Evolutionary conservation across 2,113 vertebrate species (phyloP), one percentile per base, ranked within the genome.

Genomic region (Zapus hudsonius): DNA sequence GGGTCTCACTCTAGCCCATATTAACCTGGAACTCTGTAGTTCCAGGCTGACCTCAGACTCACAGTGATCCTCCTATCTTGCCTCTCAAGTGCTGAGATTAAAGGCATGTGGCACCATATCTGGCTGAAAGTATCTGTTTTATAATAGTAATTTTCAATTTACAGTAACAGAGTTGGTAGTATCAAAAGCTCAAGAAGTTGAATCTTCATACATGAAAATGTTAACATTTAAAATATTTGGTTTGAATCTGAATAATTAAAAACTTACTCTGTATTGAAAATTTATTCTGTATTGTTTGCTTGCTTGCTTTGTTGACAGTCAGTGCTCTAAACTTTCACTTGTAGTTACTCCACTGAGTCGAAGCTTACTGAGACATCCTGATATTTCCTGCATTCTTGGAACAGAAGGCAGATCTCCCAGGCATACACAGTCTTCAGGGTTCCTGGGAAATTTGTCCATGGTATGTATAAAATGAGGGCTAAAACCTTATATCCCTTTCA

Each of bases 311-410:
- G 78, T 84, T 84, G 20, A 61, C 94, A 31, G 25, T 88, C 27
- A 69, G 0, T 86, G 76, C 29, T 94, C 27, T 91, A 74, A 84
- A 47, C 67, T 76, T 33, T 86, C 63, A 0, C 94, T 96, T 93
- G n/a, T 91, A 98, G 98, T 97, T 96, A 96, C 98, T 82, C 96
- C 98, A 90, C 93, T 96, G 8, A 91, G 42, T 83, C 97, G 97
- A 94, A 98, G 96, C 89, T 95, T 97, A 44, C 67, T 97, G 31
- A 98, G 96, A 90, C 98, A 98, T 17, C 97, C 98, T 74, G 98
- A 99, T 80, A 57, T 98, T 76, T 98, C 98, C 73, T 90, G 97
- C 78, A 97, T 98, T 95, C 87, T 98, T 82, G 98, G 97, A 90
- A 97, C 97, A 31, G 98, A 97, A 91, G 97, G 96, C 64, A 98